Base-by-base conservation (phyloP, 2,113 vertebrate species). In the Andinoacara biseriatus region DNA sequence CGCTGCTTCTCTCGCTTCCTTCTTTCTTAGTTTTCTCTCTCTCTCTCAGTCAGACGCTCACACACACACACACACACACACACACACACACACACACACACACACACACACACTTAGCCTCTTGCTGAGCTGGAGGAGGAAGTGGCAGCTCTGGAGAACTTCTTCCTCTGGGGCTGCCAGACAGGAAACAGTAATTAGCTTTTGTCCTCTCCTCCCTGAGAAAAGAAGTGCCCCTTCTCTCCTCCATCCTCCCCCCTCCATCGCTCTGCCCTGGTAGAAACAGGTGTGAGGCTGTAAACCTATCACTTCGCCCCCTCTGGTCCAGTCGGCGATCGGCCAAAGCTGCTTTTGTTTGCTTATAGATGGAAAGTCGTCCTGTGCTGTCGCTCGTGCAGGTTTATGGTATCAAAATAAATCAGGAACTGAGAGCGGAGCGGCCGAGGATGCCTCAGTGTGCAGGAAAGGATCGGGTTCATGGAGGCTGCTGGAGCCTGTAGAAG, bases 91-190 rank as follows among this genome's bases (percentile, higher is more conserved):
- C 11, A 46, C 43, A 46, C 13, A 14, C 5, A 14, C 11, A 14
- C 40, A 22, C 59, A 35, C 67, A 58, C 75, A 10, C 38, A 43
- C 10, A 43, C 40, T 13, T 10, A 40, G n/a, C 35, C n/a, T 81
- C 82, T 83, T 57, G 89, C 87, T 90, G 62, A 33, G 88, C 82
- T 87, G 92, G 81, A 86, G 83, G 83, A 93, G 94, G 93, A 94
- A 93, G 92, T 92, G 90, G 86, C 82, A n/a, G 81, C 84, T 88
- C 83, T 87, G 89, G 90, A 91, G 86, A 89, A 65, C 60, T 31
- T 77, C 87, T 91, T 94, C 92, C 93, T 95, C 93, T 94, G 91
- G 90, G 90, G 89, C 81, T 62, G 84, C 83, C 81, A 72, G 81
- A 89, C 93, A 91, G 94, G 94, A 92, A 92, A 65, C 74, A 33